Evolutionary conservation across 1,140 invertebrate genomes (phyloP).

Genomic region (Cataglyphis hispanica): DNA sequence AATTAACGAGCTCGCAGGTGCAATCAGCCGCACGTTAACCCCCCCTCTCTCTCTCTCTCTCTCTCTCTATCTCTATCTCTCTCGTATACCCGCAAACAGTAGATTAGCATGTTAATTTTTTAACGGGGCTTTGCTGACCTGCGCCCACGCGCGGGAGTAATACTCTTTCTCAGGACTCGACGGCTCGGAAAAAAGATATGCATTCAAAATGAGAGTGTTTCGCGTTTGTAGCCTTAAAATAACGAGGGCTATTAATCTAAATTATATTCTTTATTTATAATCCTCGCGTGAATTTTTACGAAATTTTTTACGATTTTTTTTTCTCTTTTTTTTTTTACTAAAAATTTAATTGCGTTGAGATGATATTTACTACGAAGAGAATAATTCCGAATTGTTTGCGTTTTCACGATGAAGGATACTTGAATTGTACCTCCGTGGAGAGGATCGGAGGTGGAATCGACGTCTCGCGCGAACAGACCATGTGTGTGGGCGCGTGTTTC

Average conservation of each 20-base stretch:
- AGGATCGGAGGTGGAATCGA: slow-evolving; percentile 20
- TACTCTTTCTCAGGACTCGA: background rate
- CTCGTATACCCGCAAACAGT: background rate
- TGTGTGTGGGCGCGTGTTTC: background rate
- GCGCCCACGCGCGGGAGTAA: background rate
- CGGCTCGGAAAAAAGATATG: background rate
- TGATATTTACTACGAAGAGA: background rate
- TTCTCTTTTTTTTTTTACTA: too few relatives aligned
- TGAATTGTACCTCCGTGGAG: slow-evolving; percentile 2
- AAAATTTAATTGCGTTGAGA: background rate
- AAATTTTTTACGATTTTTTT: too few relatives aligned
- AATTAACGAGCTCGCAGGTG: slow-evolving; percentile 52
- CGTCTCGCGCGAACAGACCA: background rate
- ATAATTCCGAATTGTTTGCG: background rate
- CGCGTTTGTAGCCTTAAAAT: background rate
- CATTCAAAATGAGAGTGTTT: slow-evolving; percentile 8
- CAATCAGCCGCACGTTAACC: slow-evolving; percentile 43
- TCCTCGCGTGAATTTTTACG: background rate
- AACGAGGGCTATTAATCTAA: background rate
- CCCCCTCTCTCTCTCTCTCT: too few relatives aligned
- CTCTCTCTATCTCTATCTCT: background rate
- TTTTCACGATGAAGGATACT: slow-evolving; percentile 9
- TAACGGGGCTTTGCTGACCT: slow-evolving; percentile 35
- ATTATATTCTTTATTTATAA: background rate
- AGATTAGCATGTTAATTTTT: slow-evolving; percentile 59